Base-by-base conservation (phyloP, 2,797 vertebrate species). In the Numenius phaeopus region DNA sequence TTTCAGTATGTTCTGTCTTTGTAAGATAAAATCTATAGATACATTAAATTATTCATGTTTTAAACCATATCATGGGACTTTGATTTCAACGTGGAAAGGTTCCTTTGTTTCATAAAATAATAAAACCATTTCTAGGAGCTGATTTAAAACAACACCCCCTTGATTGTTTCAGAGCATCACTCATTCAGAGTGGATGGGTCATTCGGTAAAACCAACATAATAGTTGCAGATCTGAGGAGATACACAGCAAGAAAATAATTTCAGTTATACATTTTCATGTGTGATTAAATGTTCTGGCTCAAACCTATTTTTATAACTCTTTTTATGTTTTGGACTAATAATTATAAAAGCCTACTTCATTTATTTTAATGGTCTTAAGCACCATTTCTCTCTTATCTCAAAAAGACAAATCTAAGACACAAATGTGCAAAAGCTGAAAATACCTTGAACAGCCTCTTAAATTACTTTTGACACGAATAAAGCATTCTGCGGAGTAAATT, bases 1-100 rank as follows among this genome's bases (percentile, higher is more conserved):
- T 97, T 95, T 91, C 92, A 72, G 58, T 87, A 78, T 81, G 90
- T 59, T 89, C 90, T 85, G 61, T 67, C 59, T 83, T 73, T 91
- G 39, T 89, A 76, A 91, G 90, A 90, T 30, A 71, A 78, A 93
- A 95, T 95, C 83, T 71, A 61, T 42, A 91, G 94, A 83, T 59
- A 50, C 39, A 50, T 70, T 59, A 85, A 87, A 78, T 76, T 94
- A 89, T 87, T 87, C 87, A 57, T 67, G 65, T 47, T 96, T 92
- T 93, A 83, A 90, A 72, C 57, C 69, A 23, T 61, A 52, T 30
- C 20, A 2, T 59, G 76, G 69, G 84, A 55, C 57, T 91, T 62
- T 7, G 37, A 30, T 88, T 93, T 70, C 2, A 2, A 52, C 58
- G 22, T 21, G 69, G 85, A 86, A 89, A 82, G 65, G 62, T 64